phyloP scores from a whole-genome alignment of 1,140 invertebrate genomes.

The Brachionus sp. region DNA sequence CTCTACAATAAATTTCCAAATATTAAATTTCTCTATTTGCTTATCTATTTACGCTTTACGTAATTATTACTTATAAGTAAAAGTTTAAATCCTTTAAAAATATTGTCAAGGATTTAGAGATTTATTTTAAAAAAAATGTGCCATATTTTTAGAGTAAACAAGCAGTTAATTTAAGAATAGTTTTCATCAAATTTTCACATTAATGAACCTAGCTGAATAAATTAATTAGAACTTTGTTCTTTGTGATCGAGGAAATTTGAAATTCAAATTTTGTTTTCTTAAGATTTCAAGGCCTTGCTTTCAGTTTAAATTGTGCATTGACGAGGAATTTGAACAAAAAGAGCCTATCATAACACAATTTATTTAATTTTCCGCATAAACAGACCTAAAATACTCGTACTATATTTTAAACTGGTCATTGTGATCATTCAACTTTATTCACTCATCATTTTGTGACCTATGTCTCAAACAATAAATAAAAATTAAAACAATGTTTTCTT shows the following conservation, averaged over 20 bases:
- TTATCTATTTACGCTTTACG: conserved; percentile 20
- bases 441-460: background rate
- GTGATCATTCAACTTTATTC: background rate
- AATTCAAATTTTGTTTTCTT: conserved; percentile 37
- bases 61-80: background rate
- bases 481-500: background rate
- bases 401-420: background rate
- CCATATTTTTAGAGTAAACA: background rate
- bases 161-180: background rate
- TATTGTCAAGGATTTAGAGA: background rate
- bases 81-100: conserved; percentile 16
- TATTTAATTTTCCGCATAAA: conserved; percentile 35
- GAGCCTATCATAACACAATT: conserved; percentile 33
- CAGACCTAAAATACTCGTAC: background rate
- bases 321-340: conserved; percentile 19
- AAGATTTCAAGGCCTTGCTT: background rate
- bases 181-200: conserved; percentile 27
- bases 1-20: too few relatives aligned
- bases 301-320: background rate
- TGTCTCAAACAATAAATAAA: background rate
- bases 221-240: background rate
- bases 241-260: conserved; percentile 18
- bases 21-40: background rate
- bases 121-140: background rate
- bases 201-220: conserved; percentile 17